Conservation (phyloP, 2,113 vertebrate genomes). For the Anseranas semipalmata region DNA sequence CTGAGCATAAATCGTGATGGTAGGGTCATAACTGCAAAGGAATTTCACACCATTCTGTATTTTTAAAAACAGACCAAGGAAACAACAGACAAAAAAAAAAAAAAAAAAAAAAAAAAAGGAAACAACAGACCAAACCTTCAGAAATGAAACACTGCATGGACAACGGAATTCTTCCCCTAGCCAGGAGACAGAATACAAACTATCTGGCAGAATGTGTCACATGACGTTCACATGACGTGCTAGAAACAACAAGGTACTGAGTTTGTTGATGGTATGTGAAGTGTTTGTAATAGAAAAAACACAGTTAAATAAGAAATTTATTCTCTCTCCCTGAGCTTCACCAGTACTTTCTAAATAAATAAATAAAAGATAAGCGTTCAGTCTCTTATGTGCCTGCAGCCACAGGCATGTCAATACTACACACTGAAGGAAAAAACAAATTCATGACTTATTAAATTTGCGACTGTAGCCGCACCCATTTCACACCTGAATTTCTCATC, state of each 20-base stretch:
- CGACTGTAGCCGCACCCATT: constrained; percentile 72
- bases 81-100: not conserved
- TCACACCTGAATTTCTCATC: constrained; percentile 76
- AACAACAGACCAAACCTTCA: not conserved
- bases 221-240: no score
- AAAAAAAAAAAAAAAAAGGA: no score
- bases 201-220: not conserved
- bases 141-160: not conserved
- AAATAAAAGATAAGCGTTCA: constrained; percentile 17
- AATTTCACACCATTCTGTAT: not conserved
- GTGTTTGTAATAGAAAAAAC: not conserved
- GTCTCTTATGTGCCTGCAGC: constrained; percentile 67
- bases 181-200: not conserved
- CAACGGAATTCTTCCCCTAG: not conserved
- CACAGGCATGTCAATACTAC: constrained; percentile 72
- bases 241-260: no score
- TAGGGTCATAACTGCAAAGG: not conserved
- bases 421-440: constrained; percentile 63
- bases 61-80: not conserved
- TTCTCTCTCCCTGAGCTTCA: not conserved
- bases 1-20: not conserved
- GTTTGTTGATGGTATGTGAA: not conserved
- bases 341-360: not conserved
- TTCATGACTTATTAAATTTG: constrained; percentile 70
- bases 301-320: constrained; percentile 27